phyloP scores from a whole-genome alignment of 2,797 vertebrate species.

The Pseudocheirus occidentalis region DNA sequence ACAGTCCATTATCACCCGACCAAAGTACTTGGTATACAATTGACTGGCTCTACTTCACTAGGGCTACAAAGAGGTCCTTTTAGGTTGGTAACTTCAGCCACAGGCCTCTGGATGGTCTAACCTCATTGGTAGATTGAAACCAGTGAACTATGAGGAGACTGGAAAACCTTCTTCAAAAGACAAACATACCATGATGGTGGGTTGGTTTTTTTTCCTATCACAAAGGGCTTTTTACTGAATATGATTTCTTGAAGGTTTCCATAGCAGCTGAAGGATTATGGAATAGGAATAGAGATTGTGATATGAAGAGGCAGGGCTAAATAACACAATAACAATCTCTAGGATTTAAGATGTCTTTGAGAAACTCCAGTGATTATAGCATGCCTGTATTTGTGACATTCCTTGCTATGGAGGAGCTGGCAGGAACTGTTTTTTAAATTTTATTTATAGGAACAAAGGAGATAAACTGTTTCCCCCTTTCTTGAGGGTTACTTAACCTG shows the following conservation, averaged over 20 bases:
- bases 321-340: not conserved
- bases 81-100: constrained; percentile 80
- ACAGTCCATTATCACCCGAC: constrained; percentile 87
- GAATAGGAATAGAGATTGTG: not conserved
- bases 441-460: constrained; percentile 30
- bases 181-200: not conserved
- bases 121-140: constrained; percentile 63
- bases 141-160: not conserved
- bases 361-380: not conserved
- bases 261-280: not conserved
- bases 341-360: not conserved
- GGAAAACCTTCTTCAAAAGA: not conserved
- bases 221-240: constrained; percentile 23
- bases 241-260: not conserved
- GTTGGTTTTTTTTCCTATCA: not conserved
- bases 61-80: constrained; percentile 85
- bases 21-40: constrained; percentile 86
- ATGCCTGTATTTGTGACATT: not conserved
- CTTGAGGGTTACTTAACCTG: not conserved
- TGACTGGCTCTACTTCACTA: constrained; percentile 84
- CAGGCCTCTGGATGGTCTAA: constrained; percentile 70
- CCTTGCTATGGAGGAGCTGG: not conserved
- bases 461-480: not conserved
- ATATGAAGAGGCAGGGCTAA: not conserved
- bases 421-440: not conserved